Conservation (phyloP, 2,113 vertebrate genomes). For the Pollachius pollachius region DNA sequence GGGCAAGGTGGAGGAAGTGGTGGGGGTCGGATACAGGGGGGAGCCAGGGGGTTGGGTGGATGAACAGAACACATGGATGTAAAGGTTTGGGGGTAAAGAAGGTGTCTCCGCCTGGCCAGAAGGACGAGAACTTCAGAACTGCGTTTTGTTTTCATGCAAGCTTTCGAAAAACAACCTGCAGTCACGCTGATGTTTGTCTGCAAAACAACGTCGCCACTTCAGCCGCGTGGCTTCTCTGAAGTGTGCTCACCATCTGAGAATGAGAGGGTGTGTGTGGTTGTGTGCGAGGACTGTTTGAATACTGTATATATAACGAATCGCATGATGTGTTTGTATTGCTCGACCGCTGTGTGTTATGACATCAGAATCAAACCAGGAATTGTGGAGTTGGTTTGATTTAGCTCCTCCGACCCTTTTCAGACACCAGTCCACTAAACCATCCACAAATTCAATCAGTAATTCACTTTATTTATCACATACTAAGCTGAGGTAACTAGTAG, state of each 20-base stretch:
- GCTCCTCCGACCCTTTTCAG: slow-evolving; percentile 56
- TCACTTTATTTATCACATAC: background rate
- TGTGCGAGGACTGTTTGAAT: slow-evolving; percentile 36
- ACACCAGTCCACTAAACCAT: slow-evolving; percentile 30
- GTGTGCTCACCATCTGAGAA: background rate
- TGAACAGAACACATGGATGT: background rate
- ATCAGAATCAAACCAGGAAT: background rate
- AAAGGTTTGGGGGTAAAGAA: no score
- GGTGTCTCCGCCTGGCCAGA: background rate
- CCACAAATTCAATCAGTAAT: background rate
- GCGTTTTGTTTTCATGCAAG: background rate
- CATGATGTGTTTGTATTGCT: slow-evolving; percentile 42
- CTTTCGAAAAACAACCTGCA: slow-evolving; percentile 24
- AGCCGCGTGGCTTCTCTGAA: background rate
- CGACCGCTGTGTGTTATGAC: no score
- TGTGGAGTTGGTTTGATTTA: slow-evolving; percentile 53
- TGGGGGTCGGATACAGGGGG: background rate
- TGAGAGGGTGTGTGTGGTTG: slow-evolving; percentile 14
- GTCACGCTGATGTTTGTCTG: no score
- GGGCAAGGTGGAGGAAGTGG: background rate
- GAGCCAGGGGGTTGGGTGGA: background rate
- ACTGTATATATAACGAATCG: slow-evolving; percentile 36
- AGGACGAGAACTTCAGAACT: background rate
- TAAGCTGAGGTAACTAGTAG: no score
- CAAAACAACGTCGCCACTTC: no score